Percentiles rank a stretch among this genome's conserved stretches.
These are phyloP conservation scores for Helostoma temminkii DNA, from an alignment of 2,797 vertebrate genomes.

Conservation along the genomic window DNA sequence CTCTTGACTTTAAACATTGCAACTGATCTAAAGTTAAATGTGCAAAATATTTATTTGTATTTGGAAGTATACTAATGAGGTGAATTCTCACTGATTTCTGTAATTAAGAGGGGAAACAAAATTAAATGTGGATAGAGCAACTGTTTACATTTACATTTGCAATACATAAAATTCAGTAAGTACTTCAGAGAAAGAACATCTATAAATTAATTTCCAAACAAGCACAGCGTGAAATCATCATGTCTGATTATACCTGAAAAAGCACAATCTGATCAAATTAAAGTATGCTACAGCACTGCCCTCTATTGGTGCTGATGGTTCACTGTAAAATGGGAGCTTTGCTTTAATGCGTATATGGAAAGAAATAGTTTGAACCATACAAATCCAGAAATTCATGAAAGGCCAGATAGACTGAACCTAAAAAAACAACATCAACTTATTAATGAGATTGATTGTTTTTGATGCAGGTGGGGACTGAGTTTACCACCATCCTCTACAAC, in stretches of 20 bases:
- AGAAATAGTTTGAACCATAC: neutral
- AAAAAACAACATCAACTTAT: neutral
- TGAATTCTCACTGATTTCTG: neutral
- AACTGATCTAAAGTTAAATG: neutral
- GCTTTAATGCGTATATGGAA: neutral
- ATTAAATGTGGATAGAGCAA: neutral
- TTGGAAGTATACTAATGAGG: neutral
- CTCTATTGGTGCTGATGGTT: conserved; percentile 54
- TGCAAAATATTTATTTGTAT: neutral
- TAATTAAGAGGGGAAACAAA: no score
- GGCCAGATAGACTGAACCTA: neutral
- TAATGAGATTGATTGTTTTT: conserved; percentile 18
- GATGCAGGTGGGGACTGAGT: conserved; percentile 96
- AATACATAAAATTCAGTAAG: conserved; percentile 6
- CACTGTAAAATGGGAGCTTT: neutral
- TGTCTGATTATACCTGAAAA: conserved; percentile 32
- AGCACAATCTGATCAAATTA: neutral
- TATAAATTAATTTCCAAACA: conserved; percentile 59
- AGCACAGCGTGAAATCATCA: conserved; percentile 40
- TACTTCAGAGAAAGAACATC: conserved; percentile 21
- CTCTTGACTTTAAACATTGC: neutral
- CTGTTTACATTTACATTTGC: neutral
- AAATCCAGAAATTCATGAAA: neutral
- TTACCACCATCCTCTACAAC: conserved; percentile 98
- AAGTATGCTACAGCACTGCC: conserved; percentile 39